phyloP scores from a whole-genome alignment of 1,140 invertebrate genomes.

The Nixonia krombeini region DNA sequence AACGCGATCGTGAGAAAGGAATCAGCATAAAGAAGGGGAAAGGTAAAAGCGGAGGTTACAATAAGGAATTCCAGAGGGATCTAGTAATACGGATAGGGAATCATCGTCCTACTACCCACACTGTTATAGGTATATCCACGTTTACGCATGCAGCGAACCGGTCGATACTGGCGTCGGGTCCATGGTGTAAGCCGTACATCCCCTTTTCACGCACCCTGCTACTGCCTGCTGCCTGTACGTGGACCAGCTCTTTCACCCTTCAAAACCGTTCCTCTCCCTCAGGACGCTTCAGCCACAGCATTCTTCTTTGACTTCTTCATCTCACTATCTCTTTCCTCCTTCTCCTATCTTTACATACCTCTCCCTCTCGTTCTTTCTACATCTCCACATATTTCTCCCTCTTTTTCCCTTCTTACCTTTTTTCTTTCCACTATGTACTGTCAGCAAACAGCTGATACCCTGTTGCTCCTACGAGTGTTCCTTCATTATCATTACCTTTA shows the following conservation, averaged over 20 bases:
- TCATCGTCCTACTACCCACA: slow-evolving; percentile 28
- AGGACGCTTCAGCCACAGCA: background rate
- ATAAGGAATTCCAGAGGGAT: slow-evolving; percentile 21
- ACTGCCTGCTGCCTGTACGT: too few species aligned
- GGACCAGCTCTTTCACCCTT: slow-evolving; percentile 21
- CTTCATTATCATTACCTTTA: slow-evolving; percentile 8
- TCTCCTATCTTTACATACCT: too few species aligned
- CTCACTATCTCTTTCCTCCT: background rate
- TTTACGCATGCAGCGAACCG: slow-evolving; percentile 28
- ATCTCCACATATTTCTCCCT: too few species aligned
- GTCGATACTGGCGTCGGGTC: slow-evolving; percentile 36
- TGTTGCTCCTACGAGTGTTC: slow-evolving; percentile 2
- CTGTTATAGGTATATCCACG: slow-evolving; percentile 22
- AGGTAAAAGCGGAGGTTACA: slow-evolving; percentile 11
- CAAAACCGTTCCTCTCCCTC: slow-evolving; percentile 2
- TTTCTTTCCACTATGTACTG: too few species aligned
- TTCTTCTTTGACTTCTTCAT: background rate
- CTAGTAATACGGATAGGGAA: slow-evolving; percentile 17
- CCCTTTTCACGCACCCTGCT: slow-evolving; percentile 28
- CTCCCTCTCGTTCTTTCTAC: background rate
- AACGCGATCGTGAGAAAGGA: too few species aligned
- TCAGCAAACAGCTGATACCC: slow-evolving; percentile 6
- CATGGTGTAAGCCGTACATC: slow-evolving; percentile 34
- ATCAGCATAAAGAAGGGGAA: background rate
- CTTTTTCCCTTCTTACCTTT: too few species aligned